Percentiles rank a stretch among this genome's conserved stretches.
Evolutionary conservation across 2,113 vertebrate genomes (phyloP).

Genomic region (Talpa occidentalis): DNA sequence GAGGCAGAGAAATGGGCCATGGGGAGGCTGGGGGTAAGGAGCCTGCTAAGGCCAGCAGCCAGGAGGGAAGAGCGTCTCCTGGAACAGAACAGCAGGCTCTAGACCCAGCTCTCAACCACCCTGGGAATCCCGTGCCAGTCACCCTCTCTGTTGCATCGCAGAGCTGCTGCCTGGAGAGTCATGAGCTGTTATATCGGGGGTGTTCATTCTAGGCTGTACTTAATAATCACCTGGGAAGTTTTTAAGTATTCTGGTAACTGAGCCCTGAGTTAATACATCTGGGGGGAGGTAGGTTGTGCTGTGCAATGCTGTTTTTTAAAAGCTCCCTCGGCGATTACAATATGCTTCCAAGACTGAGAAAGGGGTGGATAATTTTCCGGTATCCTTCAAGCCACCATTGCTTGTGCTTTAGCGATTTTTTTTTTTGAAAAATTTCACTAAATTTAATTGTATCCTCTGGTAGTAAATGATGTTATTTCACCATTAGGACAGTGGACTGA

Average conservation of each 20-base stretch:
- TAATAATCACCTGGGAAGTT: constrained; percentile 9
- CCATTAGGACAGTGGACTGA: constrained; percentile 45
- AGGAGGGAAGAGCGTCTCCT: neutral
- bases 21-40: neutral
- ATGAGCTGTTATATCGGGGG: neutral
- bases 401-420: neutral
- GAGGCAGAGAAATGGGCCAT: neutral
- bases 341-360: neutral
- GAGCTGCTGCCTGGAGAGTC: neutral
- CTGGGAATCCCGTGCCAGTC: neutral
- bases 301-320: neutral
- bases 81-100: neutral
- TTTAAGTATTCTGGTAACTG: neutral
- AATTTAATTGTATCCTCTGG: neutral
- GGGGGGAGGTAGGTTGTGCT: neutral
- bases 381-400: neutral
- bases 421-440: constrained; percentile 14
- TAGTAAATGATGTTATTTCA: constrained; percentile 6
- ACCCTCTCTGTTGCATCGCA: neutral
- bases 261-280: neutral
- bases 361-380: neutral
- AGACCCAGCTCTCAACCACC: neutral
- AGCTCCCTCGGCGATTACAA: neutral
- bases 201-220: neutral
- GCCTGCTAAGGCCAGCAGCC: neutral